Percentiles rank a stretch among this genome's conserved stretches.
Evolutionary conservation across 2,113 vertebrate genomes (phyloP).

Genomic region (Amphilophus citrinellus): DNA sequence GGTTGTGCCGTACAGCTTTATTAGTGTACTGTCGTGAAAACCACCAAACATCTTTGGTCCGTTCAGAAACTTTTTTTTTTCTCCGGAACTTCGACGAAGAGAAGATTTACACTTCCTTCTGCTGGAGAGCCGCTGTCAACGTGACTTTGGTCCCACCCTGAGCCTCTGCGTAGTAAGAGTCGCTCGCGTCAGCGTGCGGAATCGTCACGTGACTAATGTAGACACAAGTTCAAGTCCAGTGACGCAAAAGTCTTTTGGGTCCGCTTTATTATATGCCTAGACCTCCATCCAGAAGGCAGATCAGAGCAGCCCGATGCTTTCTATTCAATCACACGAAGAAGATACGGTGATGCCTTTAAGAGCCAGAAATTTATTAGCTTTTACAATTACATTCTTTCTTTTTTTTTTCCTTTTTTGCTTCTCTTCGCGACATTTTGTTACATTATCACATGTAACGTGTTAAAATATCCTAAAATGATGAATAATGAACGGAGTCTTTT

Average conservation of each 20-base stretch:
- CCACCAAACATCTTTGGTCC: not conserved
- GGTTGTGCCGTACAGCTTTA: not conserved
- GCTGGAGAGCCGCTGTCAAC: not conserved
- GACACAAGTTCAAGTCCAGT: not conserved
- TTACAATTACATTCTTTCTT: too few species aligned
- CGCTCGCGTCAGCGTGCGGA: not conserved
- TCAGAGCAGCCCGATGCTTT: not conserved
- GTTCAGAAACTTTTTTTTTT: not conserved
- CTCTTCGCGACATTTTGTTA: not conserved
- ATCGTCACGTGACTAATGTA: not conserved
- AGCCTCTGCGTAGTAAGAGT: not conserved
- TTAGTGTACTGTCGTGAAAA: not conserved
- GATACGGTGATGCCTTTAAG: conserved; percentile 28
- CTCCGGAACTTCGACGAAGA: not conserved
- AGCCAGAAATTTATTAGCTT: not conserved
- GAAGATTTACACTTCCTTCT: conserved; percentile 41
- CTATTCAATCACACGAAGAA: conserved; percentile 53
- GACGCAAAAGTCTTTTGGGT: not conserved
- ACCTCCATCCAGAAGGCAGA: not conserved
- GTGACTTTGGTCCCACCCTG: not conserved
- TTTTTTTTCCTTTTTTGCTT: not conserved
- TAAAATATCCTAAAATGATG: not conserved
- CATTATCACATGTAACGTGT: not conserved
- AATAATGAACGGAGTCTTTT: not conserved
- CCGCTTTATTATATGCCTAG: not conserved